Evolutionary conservation across 2,113 vertebrate genomes (phyloP).

Genomic region (Abramis brama): DNA sequence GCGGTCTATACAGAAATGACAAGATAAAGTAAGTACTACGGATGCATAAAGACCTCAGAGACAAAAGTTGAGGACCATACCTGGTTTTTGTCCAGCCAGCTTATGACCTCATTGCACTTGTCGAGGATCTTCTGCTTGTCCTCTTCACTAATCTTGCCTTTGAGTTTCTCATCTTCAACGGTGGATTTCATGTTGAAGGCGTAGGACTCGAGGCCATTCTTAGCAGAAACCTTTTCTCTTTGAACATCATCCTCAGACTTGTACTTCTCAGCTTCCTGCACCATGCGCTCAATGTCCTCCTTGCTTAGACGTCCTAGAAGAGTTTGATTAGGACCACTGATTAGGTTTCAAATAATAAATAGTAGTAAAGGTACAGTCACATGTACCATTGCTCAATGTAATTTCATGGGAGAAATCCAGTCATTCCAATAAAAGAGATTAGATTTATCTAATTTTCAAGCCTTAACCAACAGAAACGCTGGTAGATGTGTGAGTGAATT

Average conservation of each 20-base stretch:
- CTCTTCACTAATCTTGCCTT: slow-evolving; percentile 87
- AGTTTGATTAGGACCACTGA: neutral
- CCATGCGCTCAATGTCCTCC: slow-evolving; percentile 92
- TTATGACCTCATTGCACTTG: slow-evolving; percentile 87
- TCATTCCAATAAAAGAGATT: no score
- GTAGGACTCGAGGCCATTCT: slow-evolving; percentile 86
- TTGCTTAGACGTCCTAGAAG: slow-evolving; percentile 86
- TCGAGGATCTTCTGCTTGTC: slow-evolving; percentile 88
- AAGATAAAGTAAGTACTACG: neutral
- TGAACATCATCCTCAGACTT: slow-evolving; percentile 88
- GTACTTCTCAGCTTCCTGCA: slow-evolving; percentile 89
- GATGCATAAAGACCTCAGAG: neutral
- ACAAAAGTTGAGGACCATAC: slow-evolving; percentile 58
- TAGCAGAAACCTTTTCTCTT: slow-evolving; percentile 84
- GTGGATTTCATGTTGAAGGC: slow-evolving; percentile 91
- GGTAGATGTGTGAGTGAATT: no score
- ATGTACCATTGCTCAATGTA: no score
- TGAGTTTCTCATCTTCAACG: slow-evolving; percentile 88
- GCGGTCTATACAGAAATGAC: slow-evolving; percentile 72
- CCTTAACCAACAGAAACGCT: no score
- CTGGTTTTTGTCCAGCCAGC: slow-evolving; percentile 90
- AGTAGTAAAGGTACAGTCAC: neutral
- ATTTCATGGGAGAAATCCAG: no score
- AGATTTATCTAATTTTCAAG: no score
- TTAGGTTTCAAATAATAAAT: neutral